These are phyloP conservation scores for Lepus townsendii DNA, from an alignment of 2,797 vertebrate genomes.

Conservation along the genomic window DNA sequence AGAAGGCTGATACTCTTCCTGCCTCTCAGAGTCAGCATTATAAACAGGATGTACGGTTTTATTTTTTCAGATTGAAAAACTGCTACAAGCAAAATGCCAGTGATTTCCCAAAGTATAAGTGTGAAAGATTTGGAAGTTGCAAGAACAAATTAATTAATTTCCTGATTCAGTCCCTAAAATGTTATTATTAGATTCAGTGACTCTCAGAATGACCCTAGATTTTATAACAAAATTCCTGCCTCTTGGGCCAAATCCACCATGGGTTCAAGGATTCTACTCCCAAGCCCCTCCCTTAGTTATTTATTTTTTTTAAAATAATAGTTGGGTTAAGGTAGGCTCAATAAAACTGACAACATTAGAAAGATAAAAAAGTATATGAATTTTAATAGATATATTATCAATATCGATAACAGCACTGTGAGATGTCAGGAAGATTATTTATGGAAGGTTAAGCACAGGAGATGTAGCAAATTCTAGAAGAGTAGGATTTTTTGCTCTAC, in stretches of 20 bases:
- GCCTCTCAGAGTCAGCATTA: constrained; percentile 21
- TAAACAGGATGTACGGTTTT: background rate
- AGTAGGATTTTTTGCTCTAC: background rate
- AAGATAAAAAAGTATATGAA: constrained; percentile 16
- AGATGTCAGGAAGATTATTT: constrained; percentile 9
- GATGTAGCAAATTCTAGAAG: background rate
- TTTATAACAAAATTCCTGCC: background rate
- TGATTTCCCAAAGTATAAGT: background rate
- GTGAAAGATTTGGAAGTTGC: background rate
- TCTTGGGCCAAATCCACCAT: background rate
- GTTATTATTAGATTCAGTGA: constrained; percentile 18
- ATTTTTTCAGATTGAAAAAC: constrained; percentile 28
- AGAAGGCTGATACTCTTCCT: background rate
- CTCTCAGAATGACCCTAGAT: constrained; percentile 19
- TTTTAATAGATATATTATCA: constrained; percentile 4
- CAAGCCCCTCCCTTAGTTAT: background rate
- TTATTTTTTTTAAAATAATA: background rate
- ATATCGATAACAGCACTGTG: background rate
- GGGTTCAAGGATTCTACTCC: background rate
- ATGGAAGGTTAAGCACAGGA: constrained; percentile 37
- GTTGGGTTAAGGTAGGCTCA: constrained; percentile 27
- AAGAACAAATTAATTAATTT: constrained; percentile 22
- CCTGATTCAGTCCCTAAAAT: background rate
- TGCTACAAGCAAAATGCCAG: constrained; percentile 18
- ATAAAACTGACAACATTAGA: constrained; percentile 23